Conservation (phyloP, 2,888 invertebrate species). For the Cinara cedri region DNA sequence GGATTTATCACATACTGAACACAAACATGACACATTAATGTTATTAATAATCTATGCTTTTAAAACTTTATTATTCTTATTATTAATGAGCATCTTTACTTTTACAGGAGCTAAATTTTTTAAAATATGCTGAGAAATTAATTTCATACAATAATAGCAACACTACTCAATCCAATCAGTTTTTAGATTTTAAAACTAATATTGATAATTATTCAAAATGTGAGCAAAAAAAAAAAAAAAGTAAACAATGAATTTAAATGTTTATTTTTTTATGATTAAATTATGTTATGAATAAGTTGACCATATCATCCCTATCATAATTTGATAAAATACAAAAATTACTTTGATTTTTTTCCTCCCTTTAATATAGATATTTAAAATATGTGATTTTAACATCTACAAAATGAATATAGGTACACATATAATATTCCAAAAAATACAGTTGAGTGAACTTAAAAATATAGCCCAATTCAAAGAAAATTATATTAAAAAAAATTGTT, state of each 20-base stretch:
- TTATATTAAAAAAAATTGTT: slow-evolving; percentile 14
- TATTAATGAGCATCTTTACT: slow-evolving; percentile 49
- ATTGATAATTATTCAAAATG: not conserved
- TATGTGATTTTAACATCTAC: not conserved
- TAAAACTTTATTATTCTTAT: slow-evolving; percentile 19
- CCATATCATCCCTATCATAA: not conserved
- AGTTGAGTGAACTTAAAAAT: slow-evolving; percentile 1
- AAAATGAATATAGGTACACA: no score
- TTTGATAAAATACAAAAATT: not conserved
- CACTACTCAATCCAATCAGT: not conserved
- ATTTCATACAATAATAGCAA: slow-evolving; percentile 15
- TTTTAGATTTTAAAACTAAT: slow-evolving; percentile 21
- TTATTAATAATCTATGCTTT: slow-evolving; percentile 24
- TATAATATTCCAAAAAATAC: not conserved
- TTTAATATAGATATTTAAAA: not conserved
- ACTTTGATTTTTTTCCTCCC: slow-evolving; percentile 4
- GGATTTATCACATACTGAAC: slow-evolving; percentile 55
- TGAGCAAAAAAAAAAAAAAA: not conserved
- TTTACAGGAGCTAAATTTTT: slow-evolving; percentile 22
- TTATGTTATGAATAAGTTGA: not conserved
- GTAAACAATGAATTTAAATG: not conserved
- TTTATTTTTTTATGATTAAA: not conserved
- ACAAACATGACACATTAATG: slow-evolving; percentile 54
- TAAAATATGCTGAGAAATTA: not conserved
- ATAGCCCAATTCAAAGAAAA: slow-evolving; percentile 13